Evolutionary conservation across 2,113 vertebrate species (phyloP).

Genomic region (Mionectes macconnelli): DNA sequence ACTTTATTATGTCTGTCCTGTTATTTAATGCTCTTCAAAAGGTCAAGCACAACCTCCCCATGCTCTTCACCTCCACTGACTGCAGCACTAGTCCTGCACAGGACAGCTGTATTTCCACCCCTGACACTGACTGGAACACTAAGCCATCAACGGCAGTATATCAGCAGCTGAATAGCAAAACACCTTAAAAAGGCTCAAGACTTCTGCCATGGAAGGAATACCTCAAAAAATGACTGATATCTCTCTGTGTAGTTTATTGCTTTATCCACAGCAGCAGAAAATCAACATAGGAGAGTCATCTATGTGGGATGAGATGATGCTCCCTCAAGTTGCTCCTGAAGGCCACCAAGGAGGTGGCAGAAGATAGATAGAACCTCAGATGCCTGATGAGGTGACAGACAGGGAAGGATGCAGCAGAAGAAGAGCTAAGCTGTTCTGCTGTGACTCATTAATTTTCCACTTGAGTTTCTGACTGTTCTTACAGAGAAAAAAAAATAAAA

Average conservation of each 20-base stretch:
- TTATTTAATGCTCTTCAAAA: background rate
- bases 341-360: background rate
- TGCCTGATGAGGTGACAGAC: background rate
- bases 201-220: background rate
- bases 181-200: background rate
- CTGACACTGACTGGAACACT: background rate
- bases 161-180: background rate
- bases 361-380: background rate
- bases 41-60: background rate
- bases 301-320: background rate
- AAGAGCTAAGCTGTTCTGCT: background rate
- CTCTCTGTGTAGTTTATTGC: background rate
- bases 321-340: background rate
- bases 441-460: constrained; percentile 26
- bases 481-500: background rate
- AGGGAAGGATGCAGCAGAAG: background rate
- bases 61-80: background rate
- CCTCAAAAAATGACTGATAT: background rate
- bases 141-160: background rate
- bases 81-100: background rate
- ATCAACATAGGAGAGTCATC: background rate
- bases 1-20: background rate
- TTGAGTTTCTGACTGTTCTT: background rate
- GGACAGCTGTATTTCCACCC: background rate
- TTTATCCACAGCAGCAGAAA: background rate